These are phyloP conservation scores for Zaprionus taronus DNA, from an alignment of 1,140 invertebrate genomes.

Conservation along the genomic window DNA sequence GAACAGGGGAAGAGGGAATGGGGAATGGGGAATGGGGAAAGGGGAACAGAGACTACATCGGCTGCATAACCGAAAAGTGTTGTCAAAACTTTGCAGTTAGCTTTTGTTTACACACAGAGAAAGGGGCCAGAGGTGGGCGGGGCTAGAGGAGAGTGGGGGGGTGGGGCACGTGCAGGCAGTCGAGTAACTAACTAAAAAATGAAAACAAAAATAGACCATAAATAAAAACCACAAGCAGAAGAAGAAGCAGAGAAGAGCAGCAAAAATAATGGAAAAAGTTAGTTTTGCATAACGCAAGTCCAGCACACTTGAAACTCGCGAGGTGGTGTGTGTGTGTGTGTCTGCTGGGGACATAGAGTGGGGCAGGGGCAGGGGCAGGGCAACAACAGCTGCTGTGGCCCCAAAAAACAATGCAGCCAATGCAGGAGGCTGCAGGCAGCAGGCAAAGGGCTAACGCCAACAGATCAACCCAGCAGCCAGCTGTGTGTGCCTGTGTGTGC, in stretches of 20 bases:
- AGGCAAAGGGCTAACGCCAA: conserved; percentile 39
- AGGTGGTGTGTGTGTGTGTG: conserved; percentile 37
- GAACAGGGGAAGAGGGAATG: not conserved
- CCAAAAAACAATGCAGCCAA: conserved; percentile 50
- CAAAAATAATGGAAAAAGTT: conserved; percentile 81
- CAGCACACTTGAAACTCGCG: conserved; percentile 67
- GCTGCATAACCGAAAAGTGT: conserved; percentile 68
- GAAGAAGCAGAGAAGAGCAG: conserved; percentile 35
- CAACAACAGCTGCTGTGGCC: conserved; percentile 67
- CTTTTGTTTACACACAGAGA: conserved; percentile 73
- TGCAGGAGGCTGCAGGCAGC: conserved; percentile 8
- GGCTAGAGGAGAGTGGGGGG: not conserved
- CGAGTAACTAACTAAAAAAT: conserved; percentile 74
- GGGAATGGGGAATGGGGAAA: not conserved
- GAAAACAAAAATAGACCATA: conserved; percentile 79
- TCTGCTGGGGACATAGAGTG: conserved; percentile 27
- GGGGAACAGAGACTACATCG: conserved; percentile 30
- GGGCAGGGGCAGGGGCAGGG: not conserved
- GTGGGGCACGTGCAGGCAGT: conserved; percentile 30
- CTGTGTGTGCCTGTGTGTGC: conserved; percentile 13
- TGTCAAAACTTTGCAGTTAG: conserved; percentile 81
- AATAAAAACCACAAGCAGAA: conserved; percentile 74
- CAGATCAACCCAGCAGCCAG: conserved; percentile 31
- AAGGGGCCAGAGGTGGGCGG: not conserved
- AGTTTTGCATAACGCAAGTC: conserved; percentile 76